Evolutionary conservation across 1,140 invertebrate genomes (phyloP).

Genomic region (Ceratosolen fusciceps): DNA sequence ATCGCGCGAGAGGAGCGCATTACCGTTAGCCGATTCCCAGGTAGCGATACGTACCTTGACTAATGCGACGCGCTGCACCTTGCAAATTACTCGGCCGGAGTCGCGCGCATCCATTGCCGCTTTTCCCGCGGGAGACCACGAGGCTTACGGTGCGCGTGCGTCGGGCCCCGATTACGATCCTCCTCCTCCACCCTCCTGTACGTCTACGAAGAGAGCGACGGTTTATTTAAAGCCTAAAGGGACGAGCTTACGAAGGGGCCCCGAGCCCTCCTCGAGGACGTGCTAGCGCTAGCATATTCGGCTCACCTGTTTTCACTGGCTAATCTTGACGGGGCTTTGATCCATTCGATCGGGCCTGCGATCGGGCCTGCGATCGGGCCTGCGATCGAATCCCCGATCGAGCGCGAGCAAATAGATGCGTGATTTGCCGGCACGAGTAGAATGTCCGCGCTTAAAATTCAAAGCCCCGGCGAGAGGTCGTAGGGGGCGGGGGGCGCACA

Average conservation of each 20-base stretch:
- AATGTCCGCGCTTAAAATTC: background rate
- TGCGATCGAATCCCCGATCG: background rate
- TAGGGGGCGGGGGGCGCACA: background rate
- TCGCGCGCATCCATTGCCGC: conserved; percentile 44
- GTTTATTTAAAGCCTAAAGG: too few species aligned
- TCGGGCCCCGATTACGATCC: conserved; percentile 30
- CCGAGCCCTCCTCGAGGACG: too few species aligned
- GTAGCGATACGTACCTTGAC: conserved; percentile 68
- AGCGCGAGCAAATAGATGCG: background rate
- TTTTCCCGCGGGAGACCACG: conserved; percentile 13
- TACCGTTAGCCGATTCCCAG: conserved; percentile 69
- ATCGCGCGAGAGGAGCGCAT: conserved; percentile 61
- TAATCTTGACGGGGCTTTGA: too few species aligned
- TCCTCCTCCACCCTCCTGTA: background rate
- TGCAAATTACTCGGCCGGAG: conserved; percentile 66
- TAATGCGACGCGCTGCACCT: conserved; percentile 70
- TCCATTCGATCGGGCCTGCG: too few species aligned
- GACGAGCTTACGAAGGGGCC: too few species aligned
- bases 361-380: background rate
- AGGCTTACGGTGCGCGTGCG: conserved; percentile 11
- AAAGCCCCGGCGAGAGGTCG: background rate
- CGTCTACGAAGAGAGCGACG: background rate
- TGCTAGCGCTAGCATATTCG: too few species aligned
- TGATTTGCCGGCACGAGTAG: too few species aligned
- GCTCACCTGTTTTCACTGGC: too few species aligned